Conservation (phyloP, 2,888 invertebrate species). For the Ichneumoninae sp. region DNA sequence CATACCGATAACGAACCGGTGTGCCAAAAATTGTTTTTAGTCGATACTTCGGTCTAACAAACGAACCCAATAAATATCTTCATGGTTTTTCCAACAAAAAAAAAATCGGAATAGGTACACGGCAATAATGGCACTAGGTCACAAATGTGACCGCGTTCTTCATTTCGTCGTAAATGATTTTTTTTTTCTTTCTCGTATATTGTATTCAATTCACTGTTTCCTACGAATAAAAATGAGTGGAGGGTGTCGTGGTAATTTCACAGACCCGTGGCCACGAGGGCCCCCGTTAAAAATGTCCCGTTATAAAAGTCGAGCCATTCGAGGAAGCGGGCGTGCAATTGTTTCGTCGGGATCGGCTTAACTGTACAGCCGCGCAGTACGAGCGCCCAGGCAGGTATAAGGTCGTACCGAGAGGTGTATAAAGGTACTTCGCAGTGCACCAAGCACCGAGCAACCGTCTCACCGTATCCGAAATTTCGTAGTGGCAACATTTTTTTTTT, state of each 20-base stretch:
- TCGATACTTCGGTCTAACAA: no score
- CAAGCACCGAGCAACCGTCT: neutral
- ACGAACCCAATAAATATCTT: neutral
- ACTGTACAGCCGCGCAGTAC: conserved; percentile 42
- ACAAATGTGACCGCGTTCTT: neutral
- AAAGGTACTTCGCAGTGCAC: neutral
- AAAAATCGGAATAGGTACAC: neutral
- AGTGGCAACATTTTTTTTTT: neutral
- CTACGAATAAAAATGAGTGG: neutral
- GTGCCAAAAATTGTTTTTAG: neutral
- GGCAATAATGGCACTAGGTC: neutral
- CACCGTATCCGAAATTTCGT: neutral
- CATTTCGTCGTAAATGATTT: neutral
- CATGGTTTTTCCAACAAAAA: neutral
- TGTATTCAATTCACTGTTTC: neutral
- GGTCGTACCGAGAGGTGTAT: neutral
- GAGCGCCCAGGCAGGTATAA: conserved; percentile 47
- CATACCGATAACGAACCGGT: no score
- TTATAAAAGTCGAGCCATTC: conserved; percentile 51
- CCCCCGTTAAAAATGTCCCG: conserved; percentile 41
- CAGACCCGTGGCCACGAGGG: neutral
- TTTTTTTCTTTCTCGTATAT: neutral
- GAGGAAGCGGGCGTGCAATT: conserved; percentile 32
- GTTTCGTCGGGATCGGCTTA: conserved; percentile 40
- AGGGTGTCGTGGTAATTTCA: conserved; percentile 24